Conservation (phyloP, 53 echinoderm and acorn worm genomes). For the Echinometra lucunter region DNA sequence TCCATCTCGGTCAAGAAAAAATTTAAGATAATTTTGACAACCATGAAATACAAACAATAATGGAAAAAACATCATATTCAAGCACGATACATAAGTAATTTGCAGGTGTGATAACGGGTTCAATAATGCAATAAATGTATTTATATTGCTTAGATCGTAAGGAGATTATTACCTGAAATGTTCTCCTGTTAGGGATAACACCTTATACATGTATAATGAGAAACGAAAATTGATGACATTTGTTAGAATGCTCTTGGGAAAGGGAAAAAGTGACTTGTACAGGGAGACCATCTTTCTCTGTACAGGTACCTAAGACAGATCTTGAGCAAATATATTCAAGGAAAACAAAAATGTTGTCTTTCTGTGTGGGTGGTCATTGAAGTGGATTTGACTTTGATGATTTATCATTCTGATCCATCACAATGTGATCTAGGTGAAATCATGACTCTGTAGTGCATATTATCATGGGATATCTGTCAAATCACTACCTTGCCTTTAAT, state of each 20-base stretch:
- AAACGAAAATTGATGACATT: background rate
- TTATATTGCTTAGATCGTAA: no score
- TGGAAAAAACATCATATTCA: no score
- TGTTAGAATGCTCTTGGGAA: background rate
- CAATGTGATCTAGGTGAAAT: background rate
- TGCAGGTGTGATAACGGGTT: no score
- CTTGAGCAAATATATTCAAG: background rate
- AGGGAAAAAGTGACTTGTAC: background rate
- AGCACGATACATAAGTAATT: no score
- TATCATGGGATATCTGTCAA: background rate
- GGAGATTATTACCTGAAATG: no score
- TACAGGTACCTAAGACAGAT: background rate
- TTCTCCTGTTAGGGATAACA: no score
- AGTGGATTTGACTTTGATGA: background rate
- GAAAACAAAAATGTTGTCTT: background rate
- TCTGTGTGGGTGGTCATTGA: background rate
- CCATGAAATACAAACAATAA: no score
- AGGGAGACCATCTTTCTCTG: background rate
- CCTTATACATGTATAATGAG: no score
- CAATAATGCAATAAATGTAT: no score
- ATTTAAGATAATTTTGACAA: no score
- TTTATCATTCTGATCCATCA: background rate
- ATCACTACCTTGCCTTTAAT: slow-evolving; percentile 33
- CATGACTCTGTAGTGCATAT: background rate
- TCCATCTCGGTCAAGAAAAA: no score